phyloP scores from a whole-genome alignment of 2,888 invertebrate genomes.

The Hydriomena furcata region DNA sequence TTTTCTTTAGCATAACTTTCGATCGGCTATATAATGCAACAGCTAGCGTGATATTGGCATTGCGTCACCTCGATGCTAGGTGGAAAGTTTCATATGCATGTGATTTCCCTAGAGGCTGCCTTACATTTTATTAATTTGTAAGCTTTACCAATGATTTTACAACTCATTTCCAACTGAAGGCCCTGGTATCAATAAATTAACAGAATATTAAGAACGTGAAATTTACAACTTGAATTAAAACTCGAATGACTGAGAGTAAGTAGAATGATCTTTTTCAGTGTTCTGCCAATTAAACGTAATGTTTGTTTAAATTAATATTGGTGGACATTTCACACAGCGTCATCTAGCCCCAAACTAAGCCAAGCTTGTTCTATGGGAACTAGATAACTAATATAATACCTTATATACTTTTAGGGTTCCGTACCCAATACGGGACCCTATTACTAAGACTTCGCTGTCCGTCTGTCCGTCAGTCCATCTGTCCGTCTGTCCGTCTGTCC shows the following conservation, averaged over 20 bases:
- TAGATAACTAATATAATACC: too few relatives aligned
- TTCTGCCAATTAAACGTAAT: too few relatives aligned
- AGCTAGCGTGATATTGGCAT: constrained; percentile 21
- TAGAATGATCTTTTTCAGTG: too few relatives aligned
- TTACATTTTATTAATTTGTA: constrained; percentile 23
- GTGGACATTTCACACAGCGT: too few relatives aligned
- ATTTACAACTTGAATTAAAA: not conserved
- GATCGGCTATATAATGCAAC: constrained; percentile 16
- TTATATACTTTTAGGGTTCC: too few relatives aligned
- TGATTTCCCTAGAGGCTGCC: constrained; percentile 23
- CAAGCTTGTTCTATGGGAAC: too few relatives aligned
- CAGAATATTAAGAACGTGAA: not conserved
- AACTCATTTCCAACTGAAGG: constrained; percentile 2
- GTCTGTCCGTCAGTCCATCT: too few relatives aligned
- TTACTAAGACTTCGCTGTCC: too few relatives aligned
- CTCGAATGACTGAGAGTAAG: not conserved
- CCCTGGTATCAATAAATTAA: constrained; percentile 10
- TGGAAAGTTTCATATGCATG: constrained; percentile 22
- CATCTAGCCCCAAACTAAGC: too few relatives aligned
- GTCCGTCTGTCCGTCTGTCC: too few relatives aligned
- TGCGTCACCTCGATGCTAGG: constrained; percentile 23
- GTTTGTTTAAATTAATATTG: too few relatives aligned
- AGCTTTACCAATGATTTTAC: constrained; percentile 16
- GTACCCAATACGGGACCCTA: too few relatives aligned
- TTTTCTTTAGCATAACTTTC: constrained; percentile 13